Evolutionary conservation across 2,113 vertebrate genomes (phyloP), one percentile per base, ranked within the genome.

Genomic region (Baryphthengus martii): DNA sequence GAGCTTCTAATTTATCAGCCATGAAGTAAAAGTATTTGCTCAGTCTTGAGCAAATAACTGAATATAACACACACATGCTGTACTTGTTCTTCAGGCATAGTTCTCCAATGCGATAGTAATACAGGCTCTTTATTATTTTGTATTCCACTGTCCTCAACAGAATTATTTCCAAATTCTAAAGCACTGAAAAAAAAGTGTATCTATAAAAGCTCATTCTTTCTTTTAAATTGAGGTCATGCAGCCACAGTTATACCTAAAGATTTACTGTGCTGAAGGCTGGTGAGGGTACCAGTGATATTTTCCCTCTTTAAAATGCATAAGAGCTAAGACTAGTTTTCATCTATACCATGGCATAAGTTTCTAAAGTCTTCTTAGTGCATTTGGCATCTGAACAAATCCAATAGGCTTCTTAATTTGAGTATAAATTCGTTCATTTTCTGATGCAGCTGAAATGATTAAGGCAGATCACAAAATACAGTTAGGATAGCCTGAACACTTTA

Each of bases 1-100:
- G 52, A 96, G 56, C 37, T 70, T 90, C 82, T 88, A 85, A 78
- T 82, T 93, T 96, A 95, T 88, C 86, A 90, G 72, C 77, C 88
- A 31, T 40, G 53, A 84, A 73, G 78, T 49, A 72, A 35, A 89
- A 77, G 62, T 89, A 65, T 96, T 87, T 95, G 63, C 82, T 90
- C 67, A 79, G 50, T 68, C 76, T 77, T 95, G 80, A 92, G 85
- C 70, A 96, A 96, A 95, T 80, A 97, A 10, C 61, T 83, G 70
- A 79, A 35, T 59, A 28, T 35, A 74, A 84, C 76, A 91, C 52
- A 73, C 26, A 56, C 59, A 77, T 52, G 67, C 37, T 85, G 28
- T 68, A 70, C 68, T 81, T 53, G 77, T 70, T 86, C 53, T 75
- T 74, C 78, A 58, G 47, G 26, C 61, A 31, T 4, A 75, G 79